phyloP scores from a whole-genome alignment of 1,140 invertebrate genomes.

The Camponotus floridanus region DNA sequence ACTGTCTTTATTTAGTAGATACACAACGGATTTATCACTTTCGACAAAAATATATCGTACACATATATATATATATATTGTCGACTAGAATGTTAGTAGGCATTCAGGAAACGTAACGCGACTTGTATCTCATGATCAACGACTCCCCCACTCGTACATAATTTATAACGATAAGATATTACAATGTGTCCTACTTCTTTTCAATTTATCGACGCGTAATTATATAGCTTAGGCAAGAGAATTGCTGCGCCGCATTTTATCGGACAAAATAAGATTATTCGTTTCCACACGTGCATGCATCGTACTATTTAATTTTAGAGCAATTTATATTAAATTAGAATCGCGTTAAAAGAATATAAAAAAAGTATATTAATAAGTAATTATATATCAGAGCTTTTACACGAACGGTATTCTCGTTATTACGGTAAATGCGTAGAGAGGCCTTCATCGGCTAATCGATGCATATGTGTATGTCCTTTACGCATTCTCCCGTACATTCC shows the following conservation, averaged over 20 bases:
- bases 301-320: background rate
- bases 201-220: background rate
- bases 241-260: background rate
- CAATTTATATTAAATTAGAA: background rate
- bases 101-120: constrained; percentile 23
- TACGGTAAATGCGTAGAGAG: background rate
- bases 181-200: constrained; percentile 13
- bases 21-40: constrained; percentile 63
- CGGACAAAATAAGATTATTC: background rate
- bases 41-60: constrained; percentile 38
- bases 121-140: constrained; percentile 14
- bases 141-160: background rate
- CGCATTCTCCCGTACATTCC: constrained; percentile 1
- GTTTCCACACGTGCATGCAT: background rate
- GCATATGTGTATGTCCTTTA: constrained; percentile 1
- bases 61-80: no score
- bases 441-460: constrained; percentile 17
- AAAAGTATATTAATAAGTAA: background rate
- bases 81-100: constrained; percentile 11
- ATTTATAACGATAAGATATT: constrained; percentile 40
- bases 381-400: constrained; percentile 5
- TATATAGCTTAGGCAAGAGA: background rate
- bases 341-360: background rate
- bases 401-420: background rate
- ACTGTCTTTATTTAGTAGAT: constrained; percentile 54